Conservation (phyloP, 2,797 vertebrate species). For the Peromyscus melanophrys region DNA sequence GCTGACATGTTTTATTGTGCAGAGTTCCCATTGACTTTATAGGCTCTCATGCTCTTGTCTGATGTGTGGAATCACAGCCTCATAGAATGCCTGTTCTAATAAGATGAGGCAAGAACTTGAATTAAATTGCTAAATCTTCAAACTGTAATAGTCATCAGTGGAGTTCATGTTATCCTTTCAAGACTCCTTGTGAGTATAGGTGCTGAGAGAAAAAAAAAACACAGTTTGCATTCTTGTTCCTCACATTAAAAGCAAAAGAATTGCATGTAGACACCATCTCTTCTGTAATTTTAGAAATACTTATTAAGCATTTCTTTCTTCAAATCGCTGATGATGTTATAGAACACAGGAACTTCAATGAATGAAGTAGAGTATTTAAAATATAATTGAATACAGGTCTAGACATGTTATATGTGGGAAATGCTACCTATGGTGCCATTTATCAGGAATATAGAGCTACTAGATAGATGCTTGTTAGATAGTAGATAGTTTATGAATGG, state of each 20-base stretch:
- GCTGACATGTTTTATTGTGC: neutral
- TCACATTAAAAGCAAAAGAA: constrained; percentile 27
- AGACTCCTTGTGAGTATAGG: neutral
- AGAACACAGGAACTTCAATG: neutral
- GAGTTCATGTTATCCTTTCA: neutral
- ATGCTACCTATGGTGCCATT: neutral
- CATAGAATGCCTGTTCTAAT: neutral
- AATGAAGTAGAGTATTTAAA: neutral
- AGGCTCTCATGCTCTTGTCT: neutral
- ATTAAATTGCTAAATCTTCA: neutral
- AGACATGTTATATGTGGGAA: neutral
- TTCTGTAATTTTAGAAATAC: constrained; percentile 45
- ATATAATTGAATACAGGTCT: neutral
- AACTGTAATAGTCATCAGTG: neutral
- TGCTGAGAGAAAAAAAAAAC: neutral
- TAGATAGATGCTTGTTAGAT: neutral
- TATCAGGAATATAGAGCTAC: neutral
- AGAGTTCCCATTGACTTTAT: neutral
- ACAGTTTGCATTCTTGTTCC: neutral
- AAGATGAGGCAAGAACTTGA: constrained; percentile 22
- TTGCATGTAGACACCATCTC: neutral
- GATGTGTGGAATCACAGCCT: neutral
- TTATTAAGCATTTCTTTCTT: constrained; percentile 9
- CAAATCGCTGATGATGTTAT: neutral
- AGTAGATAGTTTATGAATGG: neutral